Base-by-base conservation (phyloP, 2,113 vertebrate species). In the Sisor rabdophorus region DNA sequence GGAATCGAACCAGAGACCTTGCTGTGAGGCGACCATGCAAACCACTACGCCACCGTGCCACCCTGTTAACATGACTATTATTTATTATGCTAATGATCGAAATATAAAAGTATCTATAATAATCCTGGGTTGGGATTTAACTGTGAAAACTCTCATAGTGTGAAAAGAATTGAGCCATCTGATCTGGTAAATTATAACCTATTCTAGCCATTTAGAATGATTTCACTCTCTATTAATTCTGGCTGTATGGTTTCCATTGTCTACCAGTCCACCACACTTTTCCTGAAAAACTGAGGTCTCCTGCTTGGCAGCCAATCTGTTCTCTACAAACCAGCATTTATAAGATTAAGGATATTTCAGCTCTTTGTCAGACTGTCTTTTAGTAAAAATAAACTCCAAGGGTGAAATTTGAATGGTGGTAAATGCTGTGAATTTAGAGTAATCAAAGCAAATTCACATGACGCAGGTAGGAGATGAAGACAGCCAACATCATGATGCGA, bases 401-500 rank as follows among this genome's bases (percentile, higher is more conserved):
- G 12, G n/a, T 1, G 13, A 40, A 65, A 40, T 22, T 17, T 11
- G 44, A 24, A 1, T 8, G 44, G 13, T 47, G 28, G 50, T 71
- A 71, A 75, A 64, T 71, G 32, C 65, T 24, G 12, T 26, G 4
- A 47, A n/a, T 79, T 79, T 26, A 16, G 19, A 26, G 74, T 56
- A 80, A 82, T 77, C 59, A 19, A 16, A 73, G 30, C 30, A 55
- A 67, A 55, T 40, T 60, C 32, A 47, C 80, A 12, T 22, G 47
- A 77, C 26, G 11, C 40, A 52, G 75, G 63, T 24, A n/a, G 56
- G 15, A 22, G 15, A 47, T 13, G 47, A 64, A 56, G 32, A 15
- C 20, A 63, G 61, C 68, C 61, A 69, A 28, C 73, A 5, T 55
- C 73, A 32, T 73, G 61, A 82, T 76, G 75, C 15, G 24, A 54